A percentile compares a stretch with the other conserved stretches of the same genome.
Conservation (phyloP, 2,113 vertebrate genomes). For the Calonectris borealis region DNA sequence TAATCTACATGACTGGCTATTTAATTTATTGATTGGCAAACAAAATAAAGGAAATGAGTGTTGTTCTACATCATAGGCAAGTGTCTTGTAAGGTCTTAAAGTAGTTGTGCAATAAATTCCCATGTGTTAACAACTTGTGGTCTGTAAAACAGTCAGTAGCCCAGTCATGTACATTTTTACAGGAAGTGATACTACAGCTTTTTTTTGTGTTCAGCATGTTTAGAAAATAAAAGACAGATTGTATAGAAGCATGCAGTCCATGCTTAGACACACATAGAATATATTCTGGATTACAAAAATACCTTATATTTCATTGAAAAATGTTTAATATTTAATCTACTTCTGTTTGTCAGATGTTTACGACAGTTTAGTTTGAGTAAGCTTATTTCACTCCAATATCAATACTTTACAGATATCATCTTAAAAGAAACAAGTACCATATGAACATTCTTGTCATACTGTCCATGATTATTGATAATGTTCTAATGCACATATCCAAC, state of each 20-base stretch:
- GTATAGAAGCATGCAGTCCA: background rate
- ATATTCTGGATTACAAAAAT: background rate
- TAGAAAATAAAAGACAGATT: slow-evolving; percentile 33
- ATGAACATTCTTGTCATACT: background rate
- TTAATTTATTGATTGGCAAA: slow-evolving; percentile 13
- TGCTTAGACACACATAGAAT: background rate
- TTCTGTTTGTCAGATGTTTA: background rate
- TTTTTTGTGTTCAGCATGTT: slow-evolving; percentile 20
- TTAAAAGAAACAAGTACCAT: background rate
- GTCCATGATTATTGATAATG: background rate
- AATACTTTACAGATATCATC: background rate
- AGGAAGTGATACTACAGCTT: slow-evolving; percentile 39
- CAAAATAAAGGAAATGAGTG: slow-evolving; percentile 11
- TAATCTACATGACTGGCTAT: background rate
- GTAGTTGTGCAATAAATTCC: slow-evolving; percentile 30
- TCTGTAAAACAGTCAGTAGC: slow-evolving; percentile 12
- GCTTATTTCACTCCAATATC: background rate
- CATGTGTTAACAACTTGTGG: slow-evolving; percentile 41
- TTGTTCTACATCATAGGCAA: background rate
- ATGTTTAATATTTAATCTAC: background rate
- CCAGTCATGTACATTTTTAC: slow-evolving; percentile 13
- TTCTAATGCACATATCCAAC: background rate
- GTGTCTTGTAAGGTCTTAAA: slow-evolving; percentile 13
- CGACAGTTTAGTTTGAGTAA: background rate
- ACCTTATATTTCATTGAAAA: background rate